A percentile compares a stretch with the other conserved stretches of the same genome.
phyloP scores from a whole-genome alignment of 1,140 invertebrate species.

The Magallana gigas region DNA sequence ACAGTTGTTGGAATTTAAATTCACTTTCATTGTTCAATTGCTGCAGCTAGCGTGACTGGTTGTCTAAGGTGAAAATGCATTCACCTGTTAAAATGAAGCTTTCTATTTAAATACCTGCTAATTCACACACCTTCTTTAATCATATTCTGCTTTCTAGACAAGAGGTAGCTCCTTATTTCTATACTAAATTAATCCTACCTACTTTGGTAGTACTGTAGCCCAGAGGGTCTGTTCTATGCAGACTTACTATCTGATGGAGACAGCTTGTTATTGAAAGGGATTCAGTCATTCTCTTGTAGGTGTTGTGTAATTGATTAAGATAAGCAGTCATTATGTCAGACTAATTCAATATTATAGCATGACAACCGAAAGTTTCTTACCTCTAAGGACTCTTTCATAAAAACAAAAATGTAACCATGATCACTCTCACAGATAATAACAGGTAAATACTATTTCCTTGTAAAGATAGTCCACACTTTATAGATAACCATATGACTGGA shows the following conservation, averaged over 20 bases:
- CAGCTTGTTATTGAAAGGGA: background rate
- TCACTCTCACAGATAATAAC: background rate
- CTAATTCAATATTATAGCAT: slow-evolving; percentile 26
- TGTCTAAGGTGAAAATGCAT: slow-evolving; percentile 11
- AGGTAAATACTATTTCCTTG: background rate
- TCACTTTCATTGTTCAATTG: slow-evolving; percentile 30
- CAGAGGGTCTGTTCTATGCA: background rate
- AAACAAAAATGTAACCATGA: background rate
- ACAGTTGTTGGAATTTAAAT: background rate
- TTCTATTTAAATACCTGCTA: slow-evolving; percentile 3
- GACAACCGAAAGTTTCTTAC: slow-evolving; percentile 26
- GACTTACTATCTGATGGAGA: slow-evolving; percentile 17
- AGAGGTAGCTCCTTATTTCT: slow-evolving; percentile 1
- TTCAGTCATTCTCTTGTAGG: background rate
- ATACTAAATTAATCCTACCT: background rate
- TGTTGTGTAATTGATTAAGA: slow-evolving; percentile 31
- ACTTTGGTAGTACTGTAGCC: background rate
- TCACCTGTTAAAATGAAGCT: background rate
- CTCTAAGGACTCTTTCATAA: background rate
- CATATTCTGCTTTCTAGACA: background rate
- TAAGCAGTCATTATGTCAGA: slow-evolving; percentile 20
- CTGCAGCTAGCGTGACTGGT: background rate
- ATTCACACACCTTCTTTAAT: slow-evolving; percentile 6
- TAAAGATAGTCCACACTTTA: background rate
- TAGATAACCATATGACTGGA: too few relatives aligned